Conservation (phyloP, 2,888 invertebrate genomes). For the Iphiclides podalirius region DNA sequence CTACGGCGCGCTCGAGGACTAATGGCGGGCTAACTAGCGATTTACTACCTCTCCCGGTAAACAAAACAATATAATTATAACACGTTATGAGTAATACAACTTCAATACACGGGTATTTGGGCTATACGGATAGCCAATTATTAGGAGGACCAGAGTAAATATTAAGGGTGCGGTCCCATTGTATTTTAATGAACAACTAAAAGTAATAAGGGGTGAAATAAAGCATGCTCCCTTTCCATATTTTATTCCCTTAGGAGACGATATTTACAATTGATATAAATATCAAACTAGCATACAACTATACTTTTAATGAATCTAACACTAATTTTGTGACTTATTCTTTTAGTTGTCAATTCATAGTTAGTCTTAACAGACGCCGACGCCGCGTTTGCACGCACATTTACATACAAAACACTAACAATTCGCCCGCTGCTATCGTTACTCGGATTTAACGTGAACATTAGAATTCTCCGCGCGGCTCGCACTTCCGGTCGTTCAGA, state of each 20-base stretch:
- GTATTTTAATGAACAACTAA: no score
- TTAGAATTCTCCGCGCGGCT: constrained; percentile 37
- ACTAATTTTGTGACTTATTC: no score
- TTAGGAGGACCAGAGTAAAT: no score
- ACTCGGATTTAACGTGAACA: constrained; percentile 23
- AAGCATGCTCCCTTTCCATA: no score
- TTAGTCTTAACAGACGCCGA: not conserved
- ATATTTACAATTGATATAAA: no score
- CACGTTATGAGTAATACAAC: constrained; percentile 3
- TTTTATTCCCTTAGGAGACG: no score
- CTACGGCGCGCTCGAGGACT: constrained; percentile 11
- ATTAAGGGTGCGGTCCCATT: no score
- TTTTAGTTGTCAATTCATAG: not conserved
- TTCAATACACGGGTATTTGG: not conserved
- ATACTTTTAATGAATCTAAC: no score
- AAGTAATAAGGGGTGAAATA: no score
- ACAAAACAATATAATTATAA: constrained; percentile 16
- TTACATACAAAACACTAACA: constrained; percentile 2
- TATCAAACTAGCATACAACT: no score
- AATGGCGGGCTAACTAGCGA: no score
- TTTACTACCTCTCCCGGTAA: constrained; percentile 13
- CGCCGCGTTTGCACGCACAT: not conserved
- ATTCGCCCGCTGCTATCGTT: not conserved
- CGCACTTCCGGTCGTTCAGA: constrained; percentile 33
- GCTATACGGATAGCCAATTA: no score